Evolutionary conservation across 2,113 vertebrate genomes (phyloP).

Genomic region (Isichthys henryi): DNA sequence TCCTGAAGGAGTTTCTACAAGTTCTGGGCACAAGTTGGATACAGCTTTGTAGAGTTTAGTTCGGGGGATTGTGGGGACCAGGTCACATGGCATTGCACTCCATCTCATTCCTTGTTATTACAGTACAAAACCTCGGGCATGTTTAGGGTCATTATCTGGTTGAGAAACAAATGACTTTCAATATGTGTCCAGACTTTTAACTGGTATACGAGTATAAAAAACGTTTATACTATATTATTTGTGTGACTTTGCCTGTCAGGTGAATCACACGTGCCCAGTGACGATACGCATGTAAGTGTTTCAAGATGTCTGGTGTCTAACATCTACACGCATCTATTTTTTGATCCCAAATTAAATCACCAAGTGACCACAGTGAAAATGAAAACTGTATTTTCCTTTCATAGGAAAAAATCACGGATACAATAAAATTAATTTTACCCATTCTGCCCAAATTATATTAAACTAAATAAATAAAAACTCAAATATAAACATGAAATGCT

Average conservation of each 20-base stretch:
- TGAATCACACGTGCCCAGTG: too few relatives aligned
- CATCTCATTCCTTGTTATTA: neutral
- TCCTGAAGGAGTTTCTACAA: neutral
- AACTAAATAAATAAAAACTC: neutral
- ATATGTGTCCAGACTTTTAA: neutral
- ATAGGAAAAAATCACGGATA: neutral
- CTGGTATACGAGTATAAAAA: neutral
- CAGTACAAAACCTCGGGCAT: neutral
- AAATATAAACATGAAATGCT: neutral
- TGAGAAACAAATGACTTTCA: neutral
- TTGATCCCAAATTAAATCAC: neutral
- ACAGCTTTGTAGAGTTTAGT: neutral
- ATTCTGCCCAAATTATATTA: neutral
- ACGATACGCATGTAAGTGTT: neutral
- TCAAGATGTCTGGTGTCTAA: neutral
- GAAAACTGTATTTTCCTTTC: neutral
- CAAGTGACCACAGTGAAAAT: neutral
- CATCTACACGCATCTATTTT: neutral
- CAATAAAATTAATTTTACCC: neutral
- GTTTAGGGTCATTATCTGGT: neutral
- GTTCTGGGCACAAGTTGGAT: neutral
- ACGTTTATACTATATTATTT: neutral
- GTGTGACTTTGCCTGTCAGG: neutral
- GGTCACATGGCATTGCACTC: neutral
- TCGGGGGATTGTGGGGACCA: neutral